These are phyloP conservation scores for Phthorimaea operculella DNA, from an alignment of 1,140 invertebrate genomes.

Conservation along the genomic window DNA sequence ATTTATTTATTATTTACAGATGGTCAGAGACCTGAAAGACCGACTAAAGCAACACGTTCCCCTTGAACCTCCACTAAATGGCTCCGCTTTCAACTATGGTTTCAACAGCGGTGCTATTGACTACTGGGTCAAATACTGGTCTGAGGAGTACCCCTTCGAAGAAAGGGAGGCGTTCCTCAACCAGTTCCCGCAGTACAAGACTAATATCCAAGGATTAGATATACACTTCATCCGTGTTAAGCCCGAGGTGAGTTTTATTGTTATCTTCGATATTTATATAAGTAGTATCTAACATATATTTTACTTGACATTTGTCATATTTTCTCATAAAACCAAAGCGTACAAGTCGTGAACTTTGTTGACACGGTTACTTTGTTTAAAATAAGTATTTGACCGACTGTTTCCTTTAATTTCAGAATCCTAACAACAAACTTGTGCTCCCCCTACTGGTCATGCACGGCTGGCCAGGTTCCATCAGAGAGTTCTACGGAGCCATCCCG, in stretches of 20 bases:
- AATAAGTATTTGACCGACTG: no score
- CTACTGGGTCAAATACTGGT: not conserved
- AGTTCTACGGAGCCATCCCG: conserved; percentile 86
- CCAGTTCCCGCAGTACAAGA: conserved; percentile 9
- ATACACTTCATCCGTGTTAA: conserved; percentile 17
- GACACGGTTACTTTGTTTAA: no score
- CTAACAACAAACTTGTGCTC: conserved; percentile 49
- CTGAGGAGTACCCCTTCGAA: conserved; percentile 5
- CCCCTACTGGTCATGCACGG: conserved; percentile 86
- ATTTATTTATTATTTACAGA: no score
- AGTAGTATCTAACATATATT: no score
- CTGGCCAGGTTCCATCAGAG: conserved; percentile 91
- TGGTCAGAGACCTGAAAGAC: conserved; percentile 5
- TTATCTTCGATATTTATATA: no score
- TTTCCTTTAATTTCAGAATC: not conserved
- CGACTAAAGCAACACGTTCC: not conserved
- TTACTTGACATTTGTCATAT: no score
- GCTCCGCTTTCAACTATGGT: conserved; percentile 2
- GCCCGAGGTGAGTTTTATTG: no score
- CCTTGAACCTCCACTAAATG: not conserved
- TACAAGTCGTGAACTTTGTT: no score
- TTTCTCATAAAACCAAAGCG: no score
- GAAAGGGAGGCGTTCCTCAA: conserved; percentile 7
- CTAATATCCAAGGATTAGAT: conserved; percentile 11
- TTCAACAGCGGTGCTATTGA: conserved; percentile 3